Base-by-base conservation (phyloP, 2,888 invertebrate species). In the Sinelater perroti region DNA sequence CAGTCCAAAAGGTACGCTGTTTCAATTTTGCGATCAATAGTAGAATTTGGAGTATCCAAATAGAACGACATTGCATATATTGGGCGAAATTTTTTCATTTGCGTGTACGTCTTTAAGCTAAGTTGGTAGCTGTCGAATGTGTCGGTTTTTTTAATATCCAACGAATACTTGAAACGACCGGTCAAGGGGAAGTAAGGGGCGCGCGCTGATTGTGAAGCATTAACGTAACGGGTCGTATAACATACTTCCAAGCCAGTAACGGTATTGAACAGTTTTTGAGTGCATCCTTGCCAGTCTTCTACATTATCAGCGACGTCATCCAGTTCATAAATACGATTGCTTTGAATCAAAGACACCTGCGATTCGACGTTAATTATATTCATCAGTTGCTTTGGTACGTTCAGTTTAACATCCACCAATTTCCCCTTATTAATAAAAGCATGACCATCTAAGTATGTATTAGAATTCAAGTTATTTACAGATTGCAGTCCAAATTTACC, bases 161-260 rank as follows among this genome's bases (percentile, higher is more conserved):
- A 20, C 2, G 62, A 60, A 38, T 67, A 67, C 45, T 64, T 61
- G 28, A 68, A 68, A 5, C 17, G 36, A 14, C 68, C 68, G 10
- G 67, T 67, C 30, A 68, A 45, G 1, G 68, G 68, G 52, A 68
- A 68, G 46, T 62, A 56, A 4, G 68, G 68, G 2, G 64, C 47
- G 7, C 30, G 45, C 11, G 44, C 10, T 14, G 52, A 14, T 7
- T 31, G 2, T 2, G 68, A 65, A 3, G 66, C 64, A 40, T 68
- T 68, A 0, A 67, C 63, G 28, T 65, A 68, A 52, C 55, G 56
- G n/a, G 63, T 30, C 26, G 59, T 50, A 14, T 63, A 56, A 38
- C 68, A 68, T 8, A 66, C 18, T 51, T 67, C 35, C 6, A 66
- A 40, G 3, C 68, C 68, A 0, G 60, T 67, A n/a, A 63, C 20